Evolutionary conservation across 2,113 vertebrate genomes (phyloP).

Genomic region (Catharus fuscescens): DNA sequence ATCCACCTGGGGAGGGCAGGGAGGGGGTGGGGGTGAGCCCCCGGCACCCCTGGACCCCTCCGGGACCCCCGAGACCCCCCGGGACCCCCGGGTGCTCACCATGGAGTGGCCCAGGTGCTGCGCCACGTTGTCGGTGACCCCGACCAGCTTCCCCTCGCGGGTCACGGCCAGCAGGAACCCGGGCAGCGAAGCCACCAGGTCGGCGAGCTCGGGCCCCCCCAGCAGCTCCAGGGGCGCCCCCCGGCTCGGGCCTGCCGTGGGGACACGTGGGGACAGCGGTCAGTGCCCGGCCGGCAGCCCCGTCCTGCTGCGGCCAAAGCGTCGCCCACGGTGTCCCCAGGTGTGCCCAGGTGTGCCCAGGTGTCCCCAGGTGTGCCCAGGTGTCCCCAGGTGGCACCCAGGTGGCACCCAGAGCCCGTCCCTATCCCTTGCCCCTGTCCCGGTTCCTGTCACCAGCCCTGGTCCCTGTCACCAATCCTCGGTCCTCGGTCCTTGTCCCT

Average conservation of each 20-base stretch:
- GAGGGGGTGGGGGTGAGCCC: neutral
- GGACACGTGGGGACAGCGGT: neutral
- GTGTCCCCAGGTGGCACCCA: too few relatives aligned
- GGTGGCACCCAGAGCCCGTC: too few relatives aligned
- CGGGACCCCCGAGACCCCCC: neutral
- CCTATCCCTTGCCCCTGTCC: too few relatives aligned
- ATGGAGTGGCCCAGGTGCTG: conserved; percentile 25
- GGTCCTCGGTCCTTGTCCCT: too few relatives aligned
- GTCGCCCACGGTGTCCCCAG: too few relatives aligned
- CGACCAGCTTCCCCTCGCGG: conserved; percentile 3
- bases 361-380: too few relatives aligned
- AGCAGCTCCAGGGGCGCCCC: conserved; percentile 58
- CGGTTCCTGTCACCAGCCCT: too few relatives aligned
- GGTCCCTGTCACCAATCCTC: too few relatives aligned
- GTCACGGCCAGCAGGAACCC: conserved; percentile 15
- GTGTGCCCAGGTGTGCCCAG: too few relatives aligned
- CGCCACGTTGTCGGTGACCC: conserved; percentile 4
- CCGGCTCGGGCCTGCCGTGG: neutral
- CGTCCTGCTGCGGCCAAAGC: too few relatives aligned
- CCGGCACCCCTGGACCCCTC: too few relatives aligned
- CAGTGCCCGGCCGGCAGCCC: neutral
- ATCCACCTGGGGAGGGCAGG: neutral
- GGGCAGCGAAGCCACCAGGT: neutral
- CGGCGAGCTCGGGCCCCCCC: neutral
- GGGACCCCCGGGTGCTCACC: neutral